Conservation (phyloP, 2,113 vertebrate genomes). For the Lophochroa leadbeateri region DNA sequence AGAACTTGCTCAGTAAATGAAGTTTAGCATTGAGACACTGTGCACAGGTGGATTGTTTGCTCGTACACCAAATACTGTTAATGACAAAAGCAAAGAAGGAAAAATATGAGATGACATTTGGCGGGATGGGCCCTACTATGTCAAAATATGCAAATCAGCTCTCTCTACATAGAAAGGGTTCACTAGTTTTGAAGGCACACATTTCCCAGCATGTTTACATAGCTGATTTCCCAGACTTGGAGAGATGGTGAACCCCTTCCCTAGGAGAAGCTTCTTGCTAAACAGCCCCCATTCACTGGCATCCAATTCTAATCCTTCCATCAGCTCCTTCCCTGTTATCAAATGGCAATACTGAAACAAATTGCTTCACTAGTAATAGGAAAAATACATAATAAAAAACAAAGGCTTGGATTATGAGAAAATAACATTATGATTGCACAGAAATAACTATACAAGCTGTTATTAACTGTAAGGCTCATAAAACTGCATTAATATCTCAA, state of each 20-base stretch:
- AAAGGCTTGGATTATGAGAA: background rate
- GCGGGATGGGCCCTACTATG: background rate
- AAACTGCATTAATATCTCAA: conserved; percentile 9
- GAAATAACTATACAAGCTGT: background rate
- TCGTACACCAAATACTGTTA: background rate
- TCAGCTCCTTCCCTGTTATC: background rate
- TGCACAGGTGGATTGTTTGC: background rate
- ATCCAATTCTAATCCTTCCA: background rate
- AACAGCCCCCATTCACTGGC: background rate
- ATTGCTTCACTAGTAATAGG: background rate
- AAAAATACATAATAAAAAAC: background rate
- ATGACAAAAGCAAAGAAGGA: background rate
- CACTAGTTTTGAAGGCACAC: background rate
- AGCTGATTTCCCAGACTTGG: background rate
- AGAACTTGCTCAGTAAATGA: conserved; percentile 17
- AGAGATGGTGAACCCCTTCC: background rate
- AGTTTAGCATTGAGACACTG: background rate
- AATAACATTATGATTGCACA: background rate
- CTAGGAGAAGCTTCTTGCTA: background rate
- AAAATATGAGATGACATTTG: background rate
- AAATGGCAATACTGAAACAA: background rate
- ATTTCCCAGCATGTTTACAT: background rate
- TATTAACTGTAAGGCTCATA: conserved; percentile 11
- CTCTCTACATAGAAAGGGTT: background rate
- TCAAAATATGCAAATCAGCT: background rate